Conservation (phyloP, 2,797 vertebrate genomes). For the Apogon talboti region DNA sequence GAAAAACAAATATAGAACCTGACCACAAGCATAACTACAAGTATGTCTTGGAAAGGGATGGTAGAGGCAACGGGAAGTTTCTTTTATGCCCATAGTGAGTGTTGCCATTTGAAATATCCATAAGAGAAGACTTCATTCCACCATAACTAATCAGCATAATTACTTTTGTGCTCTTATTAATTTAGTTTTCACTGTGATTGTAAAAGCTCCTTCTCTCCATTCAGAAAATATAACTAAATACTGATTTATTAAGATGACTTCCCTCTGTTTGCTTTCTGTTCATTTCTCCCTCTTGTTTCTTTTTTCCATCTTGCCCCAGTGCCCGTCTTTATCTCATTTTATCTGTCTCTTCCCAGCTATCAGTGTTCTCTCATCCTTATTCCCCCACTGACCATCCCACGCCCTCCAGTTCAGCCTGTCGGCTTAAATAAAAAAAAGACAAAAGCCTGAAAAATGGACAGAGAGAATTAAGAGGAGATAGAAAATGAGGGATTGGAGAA, state of each 20-base stretch:
- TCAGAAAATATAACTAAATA: slow-evolving; percentile 5
- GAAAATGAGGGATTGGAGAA: slow-evolving; percentile 54
- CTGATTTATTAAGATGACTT: slow-evolving; percentile 4
- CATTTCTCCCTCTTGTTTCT: slow-evolving; percentile 19
- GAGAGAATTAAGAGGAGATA: slow-evolving; percentile 54
- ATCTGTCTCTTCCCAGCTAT: slow-evolving; percentile 48
- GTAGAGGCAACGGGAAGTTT: too few species aligned
- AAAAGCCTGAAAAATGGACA: slow-evolving; percentile 62
- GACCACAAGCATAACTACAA: too few species aligned
- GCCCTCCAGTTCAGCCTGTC: slow-evolving; percentile 66
- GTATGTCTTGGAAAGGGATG: too few species aligned
- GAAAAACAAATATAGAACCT: too few species aligned
- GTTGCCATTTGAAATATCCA: too few species aligned
- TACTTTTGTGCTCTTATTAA: too few species aligned
- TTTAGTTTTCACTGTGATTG: too few species aligned
- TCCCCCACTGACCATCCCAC: slow-evolving; percentile 55
- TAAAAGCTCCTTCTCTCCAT: slow-evolving; percentile 1
- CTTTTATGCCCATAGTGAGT: too few species aligned
- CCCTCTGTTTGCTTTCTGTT: slow-evolving; percentile 29
- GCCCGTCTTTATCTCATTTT: slow-evolving; percentile 61
- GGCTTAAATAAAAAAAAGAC: slow-evolving; percentile 65
- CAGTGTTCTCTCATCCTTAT: slow-evolving; percentile 40
- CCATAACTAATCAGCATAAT: too few species aligned
- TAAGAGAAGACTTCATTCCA: too few species aligned
- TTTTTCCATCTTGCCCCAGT: slow-evolving; percentile 39